Conservation (phyloP, 2,888 invertebrate genomes). For the Terebella lapidaria region DNA sequence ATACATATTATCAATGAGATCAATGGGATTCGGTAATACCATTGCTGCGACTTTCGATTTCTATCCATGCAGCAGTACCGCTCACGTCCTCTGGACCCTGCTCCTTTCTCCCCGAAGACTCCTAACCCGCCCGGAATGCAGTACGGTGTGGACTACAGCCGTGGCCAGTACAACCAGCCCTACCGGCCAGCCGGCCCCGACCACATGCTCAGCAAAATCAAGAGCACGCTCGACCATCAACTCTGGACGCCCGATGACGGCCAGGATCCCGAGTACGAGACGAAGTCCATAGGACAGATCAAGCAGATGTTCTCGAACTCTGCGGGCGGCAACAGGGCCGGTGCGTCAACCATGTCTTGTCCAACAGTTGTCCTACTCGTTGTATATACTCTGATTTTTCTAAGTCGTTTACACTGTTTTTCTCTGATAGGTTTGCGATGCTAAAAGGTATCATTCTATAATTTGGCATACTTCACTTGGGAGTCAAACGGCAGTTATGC, state of each 20-base stretch:
- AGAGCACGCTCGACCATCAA: neutral
- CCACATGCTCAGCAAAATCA: neutral
- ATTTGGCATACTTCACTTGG: no score
- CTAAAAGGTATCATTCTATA: no score
- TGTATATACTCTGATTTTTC: no score
- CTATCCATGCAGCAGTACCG: no score
- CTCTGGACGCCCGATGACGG: neutral
- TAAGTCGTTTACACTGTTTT: no score
- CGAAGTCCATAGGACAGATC: neutral
- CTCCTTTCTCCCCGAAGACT: constrained; percentile 1
- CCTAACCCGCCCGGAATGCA: neutral
- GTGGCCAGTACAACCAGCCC: neutral
- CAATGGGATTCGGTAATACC: no score
- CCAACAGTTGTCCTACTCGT: no score
- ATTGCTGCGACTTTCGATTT: no score
- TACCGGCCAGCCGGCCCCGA: neutral
- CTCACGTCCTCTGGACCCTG: constrained; percentile 1
- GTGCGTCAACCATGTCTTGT: neutral
- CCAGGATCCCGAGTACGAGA: neutral
- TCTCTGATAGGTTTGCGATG: no score
- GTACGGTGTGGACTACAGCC: neutral
- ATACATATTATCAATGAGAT: no score
- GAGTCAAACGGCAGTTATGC: no score
- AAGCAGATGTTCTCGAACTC: neutral
- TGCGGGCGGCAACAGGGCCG: neutral